Base-by-base conservation (phyloP, 2,888 invertebrate species). In the Brachypterus glaber region DNA sequence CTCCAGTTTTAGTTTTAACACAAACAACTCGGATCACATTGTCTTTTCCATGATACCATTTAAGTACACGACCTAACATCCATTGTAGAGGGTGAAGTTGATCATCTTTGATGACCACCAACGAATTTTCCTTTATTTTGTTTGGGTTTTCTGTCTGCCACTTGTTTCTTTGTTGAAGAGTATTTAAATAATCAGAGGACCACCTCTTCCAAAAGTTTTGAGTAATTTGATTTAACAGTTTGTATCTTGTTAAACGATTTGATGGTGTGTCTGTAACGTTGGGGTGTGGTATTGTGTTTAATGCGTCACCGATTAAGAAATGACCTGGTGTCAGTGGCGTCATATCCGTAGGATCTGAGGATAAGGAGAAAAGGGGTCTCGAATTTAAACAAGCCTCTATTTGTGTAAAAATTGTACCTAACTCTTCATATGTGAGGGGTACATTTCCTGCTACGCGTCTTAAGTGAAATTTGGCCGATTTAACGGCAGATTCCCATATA, bases 181-280 rank as follows among this genome's bases (percentile, higher is more conserved):
- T 30, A 2, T 33, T 30, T 9, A 50, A 26, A 13, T 46, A 48
- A 17, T 48, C 46, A 18, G 30, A 33, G 21, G 33, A 35, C 46
- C 45, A 50, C 25, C 46, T 35, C n/a, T 39, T 21, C 45, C 48
- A 45, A 41, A 48, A 46, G 33, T 43, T 35, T 27, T 41, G 39
- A 21, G 36, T 37, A 7, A 45, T 15, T 16, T 43, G 24, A 33
- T 31, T 33, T n/a, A 41, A 17, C 13, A n/a, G n/a, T n/a, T n/a
- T n/a, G n/a, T n/a, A n/a, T n/a, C n/a, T n/a, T n/a, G n/a, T 21
- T 7, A 21, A 9, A 21, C 21, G 21, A 9, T 21, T 21, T 7
- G 5, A 5, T 7, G 21, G 21, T 9, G 9, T 9, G 5, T 32
- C 8, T 14, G 17, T 9, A 7, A 32, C 14, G 11, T 15, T 15